Base-by-base conservation (phyloP, 1,140 invertebrate species). In the Frieseomelitta varia region DNA sequence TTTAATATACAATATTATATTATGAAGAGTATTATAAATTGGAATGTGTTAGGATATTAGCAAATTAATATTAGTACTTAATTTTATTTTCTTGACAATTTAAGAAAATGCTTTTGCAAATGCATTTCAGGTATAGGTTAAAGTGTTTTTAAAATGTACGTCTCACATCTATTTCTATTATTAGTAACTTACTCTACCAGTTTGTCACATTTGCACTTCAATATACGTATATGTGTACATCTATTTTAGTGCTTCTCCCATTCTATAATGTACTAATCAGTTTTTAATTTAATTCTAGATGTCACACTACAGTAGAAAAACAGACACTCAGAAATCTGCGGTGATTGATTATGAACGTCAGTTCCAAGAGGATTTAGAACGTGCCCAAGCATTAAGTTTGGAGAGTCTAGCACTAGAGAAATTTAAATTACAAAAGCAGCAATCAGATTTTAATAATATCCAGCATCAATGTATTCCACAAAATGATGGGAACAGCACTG, bases 361-460 rank as follows among this genome's bases (percentile, higher is more conserved):
- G 93, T 98, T 97, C 93, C 95, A 97, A 95, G 97, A 97, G 87
- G 97, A 98, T 93, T 94, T 98, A 91, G 97, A 98, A 94, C 96
- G 97, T 91, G 98, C 98, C 12, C 97, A 97, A 93, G 97, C 97
- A 77, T 94, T 98, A 39, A 98, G 97, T 94, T 95, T 98, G 90
- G 97, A 98, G 95, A 97, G 96, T 91, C 95, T 98, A 82, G 97
- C 97, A 14, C 94, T 98, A 88, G 97, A 98, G 92, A 96, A 97
- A 92, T 98, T 97, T 93, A 96, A 96, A 91, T 95, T 97, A 69
- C 95, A 97, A 91, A 96, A 96, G 87, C 94, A 95, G 85, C 94
- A 95, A 84, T 90, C 89, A 24, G 91, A 94, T 11, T 91, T 85
- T 75, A 79, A 58, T 67, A 88, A 88, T 83, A 86, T 85, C 19